These are phyloP conservation scores for Mus spicilegus DNA, from an alignment of 2,113 vertebrate species.

Conservation along the genomic window DNA sequence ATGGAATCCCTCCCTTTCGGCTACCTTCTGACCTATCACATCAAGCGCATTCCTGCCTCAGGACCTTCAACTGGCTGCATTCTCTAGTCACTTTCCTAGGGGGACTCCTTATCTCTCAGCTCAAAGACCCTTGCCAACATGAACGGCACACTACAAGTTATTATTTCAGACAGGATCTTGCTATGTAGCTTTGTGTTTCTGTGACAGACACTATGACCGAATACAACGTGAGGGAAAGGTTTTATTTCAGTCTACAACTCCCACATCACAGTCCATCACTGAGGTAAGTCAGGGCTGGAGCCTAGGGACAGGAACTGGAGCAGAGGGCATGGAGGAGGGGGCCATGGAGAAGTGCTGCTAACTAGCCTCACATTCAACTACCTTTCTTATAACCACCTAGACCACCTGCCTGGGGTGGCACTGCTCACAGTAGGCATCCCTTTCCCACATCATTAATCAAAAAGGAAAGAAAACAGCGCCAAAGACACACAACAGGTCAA, in stretches of 20 bases:
- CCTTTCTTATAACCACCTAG: neutral
- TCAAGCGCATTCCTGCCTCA: neutral
- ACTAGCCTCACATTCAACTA: neutral
- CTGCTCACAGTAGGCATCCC: neutral
- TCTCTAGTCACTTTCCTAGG: neutral
- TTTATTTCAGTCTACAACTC: neutral
- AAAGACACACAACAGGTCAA: neutral
- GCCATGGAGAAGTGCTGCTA: neutral
- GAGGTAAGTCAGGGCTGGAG: neutral
- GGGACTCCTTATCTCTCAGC: neutral
- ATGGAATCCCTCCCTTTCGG: neutral
- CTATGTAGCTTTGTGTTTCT: neutral
- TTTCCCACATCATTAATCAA: neutral
- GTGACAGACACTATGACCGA: neutral
- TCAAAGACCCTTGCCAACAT: neutral
- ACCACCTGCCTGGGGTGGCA: neutral
- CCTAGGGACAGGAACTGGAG: neutral
- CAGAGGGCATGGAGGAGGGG: neutral
- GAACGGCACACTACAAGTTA: neutral
- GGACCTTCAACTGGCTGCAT: neutral
- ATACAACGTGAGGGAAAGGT: neutral
- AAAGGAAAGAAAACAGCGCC: neutral
- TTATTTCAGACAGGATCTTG: neutral
- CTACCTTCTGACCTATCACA: neutral
- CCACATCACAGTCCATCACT: neutral